Base-by-base conservation (phyloP, 2,113 vertebrate genomes). In the Callaeas wilsoni region DNA sequence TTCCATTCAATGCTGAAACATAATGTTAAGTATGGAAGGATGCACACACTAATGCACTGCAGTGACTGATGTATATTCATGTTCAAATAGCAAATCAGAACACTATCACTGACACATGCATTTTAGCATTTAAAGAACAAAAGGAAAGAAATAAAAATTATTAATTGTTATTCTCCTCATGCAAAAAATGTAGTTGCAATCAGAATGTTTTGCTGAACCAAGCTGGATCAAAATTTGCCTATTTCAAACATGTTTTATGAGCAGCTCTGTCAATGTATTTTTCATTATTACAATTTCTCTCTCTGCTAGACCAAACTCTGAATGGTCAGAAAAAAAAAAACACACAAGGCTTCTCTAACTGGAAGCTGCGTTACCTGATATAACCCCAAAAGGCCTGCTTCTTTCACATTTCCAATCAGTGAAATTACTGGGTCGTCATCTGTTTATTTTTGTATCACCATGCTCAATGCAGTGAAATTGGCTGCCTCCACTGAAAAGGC, bases 391-490 rank as follows among this genome's bases (percentile, higher is more conserved):
- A 89, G 93, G 71, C 79, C 67, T 71, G 83, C 53, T 84, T 73
- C 88, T 73, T 56, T 90, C 90, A 92, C 83, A 71, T 84, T 96
- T 84, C 76, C 73, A 94, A 74, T 93, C 94, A 94, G 73, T 12
- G 11, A 91, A 86, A 92, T 90, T 68, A 46, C 86, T 30, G 67
- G 35, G 18, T 22, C 86, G 75, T 88, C 87, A 77, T 93, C 64
- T 94, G 82, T 91, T 95, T 96, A 81, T 96, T 97, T 95, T 96
- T 86, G 20, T 87, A 89, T 74, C 76, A 63, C 44, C 26, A 7
- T 46, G 32, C 92, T 70, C 85, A 71, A 39, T 33, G 35, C 52
- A 77, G 35, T 53, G 68, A 74, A 86, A 67, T 56, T 11, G 3
- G 18, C 60, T 85, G 37, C 33, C 32, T 42, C 21, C 41, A 42